Evolutionary conservation across 2,888 invertebrate genomes (phyloP), one percentile per base, ranked within the genome.

Genomic region (Erannis defoliaria): DNA sequence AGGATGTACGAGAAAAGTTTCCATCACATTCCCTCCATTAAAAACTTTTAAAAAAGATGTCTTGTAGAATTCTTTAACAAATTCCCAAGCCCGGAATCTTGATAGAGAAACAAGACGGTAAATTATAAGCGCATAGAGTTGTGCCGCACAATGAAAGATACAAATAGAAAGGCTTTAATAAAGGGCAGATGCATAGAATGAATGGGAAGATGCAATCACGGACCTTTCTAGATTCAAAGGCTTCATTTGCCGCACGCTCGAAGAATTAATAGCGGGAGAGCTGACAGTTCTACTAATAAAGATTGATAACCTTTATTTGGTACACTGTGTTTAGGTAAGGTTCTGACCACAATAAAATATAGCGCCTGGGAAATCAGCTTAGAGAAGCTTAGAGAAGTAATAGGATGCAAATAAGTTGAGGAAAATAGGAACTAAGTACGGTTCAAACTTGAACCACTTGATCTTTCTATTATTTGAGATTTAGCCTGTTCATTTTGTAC

Each of bases 211-310:
- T 68, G 71, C 66, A 71, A 71, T 71, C 71, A 68, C 62, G 61
- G 62, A 56, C 67, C 67, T 68, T 68, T 71, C 71, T 71, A 71
- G 71, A 71, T 71, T 67, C 71, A 71, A 71, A 71, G 68, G 71
- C 68, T 67, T 66, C 59, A 68, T 68, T 68, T 61, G 67, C 71
- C 71, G 68, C 62, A 62, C 62, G 67, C 61, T 62, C 65, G 58
- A 60, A 55, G 60, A 55, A 61, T 57, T 64, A 53, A 38, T 55
- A 58, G 50, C 21, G 6, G 8, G 10, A 51, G 57, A 54, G 63
- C 23, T 58, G 40, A 18, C 35, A 18, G 23, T 14, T 26, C 18
- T 16, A 12, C 3, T 50, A 4, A 23, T 14, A 16, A 16, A 46
- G 37, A 31, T 54, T 12, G 9, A 40, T 9, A 12, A 21, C 4